These are phyloP conservation scores for Agrochola lychnidis DNA, from an alignment of 2,888 invertebrate species.

Conservation along the genomic window DNA sequence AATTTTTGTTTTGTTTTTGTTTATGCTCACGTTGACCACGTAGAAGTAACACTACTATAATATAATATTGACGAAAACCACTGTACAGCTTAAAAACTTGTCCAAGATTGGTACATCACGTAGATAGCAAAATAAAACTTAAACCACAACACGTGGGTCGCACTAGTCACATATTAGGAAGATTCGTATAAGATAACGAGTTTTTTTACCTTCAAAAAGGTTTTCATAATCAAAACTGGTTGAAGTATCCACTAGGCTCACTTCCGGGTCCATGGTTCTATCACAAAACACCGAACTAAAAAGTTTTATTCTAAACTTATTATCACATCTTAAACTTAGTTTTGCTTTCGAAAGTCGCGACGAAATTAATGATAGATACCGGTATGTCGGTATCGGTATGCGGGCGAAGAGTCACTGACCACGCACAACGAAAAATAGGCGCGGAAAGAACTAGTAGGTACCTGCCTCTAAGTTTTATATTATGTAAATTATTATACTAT, in stretches of 20 bases:
- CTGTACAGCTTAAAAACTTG: background rate
- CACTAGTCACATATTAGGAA: background rate
- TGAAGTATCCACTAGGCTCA: constrained; percentile 16
- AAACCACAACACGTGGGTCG: constrained; percentile 13
- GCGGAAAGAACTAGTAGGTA: constrained; percentile 28
- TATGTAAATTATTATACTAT: constrained; percentile 36
- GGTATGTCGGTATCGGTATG: constrained; percentile 31
- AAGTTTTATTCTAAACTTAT: constrained; percentile 13
- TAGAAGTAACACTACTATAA: background rate
- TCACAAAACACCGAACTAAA: constrained; percentile 5
- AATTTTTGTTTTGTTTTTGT: constrained; percentile 1
- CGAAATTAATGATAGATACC: constrained; percentile 43
- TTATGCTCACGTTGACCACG: no score
- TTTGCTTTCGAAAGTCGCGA: constrained; percentile 18
- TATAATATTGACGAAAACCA: background rate
- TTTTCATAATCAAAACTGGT: constrained; percentile 30
- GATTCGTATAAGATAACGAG: background rate
- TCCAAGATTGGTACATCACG: background rate
- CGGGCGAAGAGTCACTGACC: constrained; percentile 33
- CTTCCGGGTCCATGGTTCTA: constrained; percentile 3
- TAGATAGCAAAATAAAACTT: background rate
- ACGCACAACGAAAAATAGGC: constrained; percentile 26
- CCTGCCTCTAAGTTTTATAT: constrained; percentile 12
- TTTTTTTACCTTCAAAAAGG: constrained; percentile 40
- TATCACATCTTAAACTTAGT: constrained; percentile 40